A percentile compares a stretch with the other conserved stretches of the same genome.
Evolutionary conservation across 2,113 vertebrate genomes (phyloP).

Genomic region (Oryzias woworae): DNA sequence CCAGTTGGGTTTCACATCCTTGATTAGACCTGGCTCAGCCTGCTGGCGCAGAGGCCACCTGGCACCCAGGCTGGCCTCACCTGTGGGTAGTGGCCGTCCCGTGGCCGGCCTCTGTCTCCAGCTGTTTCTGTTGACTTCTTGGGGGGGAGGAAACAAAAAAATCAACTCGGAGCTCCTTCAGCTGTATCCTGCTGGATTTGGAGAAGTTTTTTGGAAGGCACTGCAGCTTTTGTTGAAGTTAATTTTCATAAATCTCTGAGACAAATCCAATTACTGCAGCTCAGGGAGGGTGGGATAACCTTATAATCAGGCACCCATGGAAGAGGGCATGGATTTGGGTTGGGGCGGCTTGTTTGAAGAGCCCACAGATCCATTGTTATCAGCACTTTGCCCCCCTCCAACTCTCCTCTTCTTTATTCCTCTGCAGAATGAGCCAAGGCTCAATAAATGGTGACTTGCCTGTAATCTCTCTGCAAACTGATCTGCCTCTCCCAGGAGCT

Average conservation of each 20-base stretch:
- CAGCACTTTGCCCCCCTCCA: conserved; percentile 65
- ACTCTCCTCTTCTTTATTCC: conserved; percentile 73
- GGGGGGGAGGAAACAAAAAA: conserved; percentile 31
- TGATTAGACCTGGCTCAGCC: conserved; percentile 72
- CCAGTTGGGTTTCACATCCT: conserved; percentile 76
- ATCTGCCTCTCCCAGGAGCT: conserved; percentile 71
- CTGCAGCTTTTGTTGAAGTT: conserved; percentile 73
- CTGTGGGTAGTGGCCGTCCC: conserved; percentile 60
- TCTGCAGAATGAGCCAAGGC: conserved; percentile 73
- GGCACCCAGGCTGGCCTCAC: conserved; percentile 74
- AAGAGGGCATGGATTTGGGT: conserved; percentile 78
- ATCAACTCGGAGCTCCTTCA: conserved; percentile 12
- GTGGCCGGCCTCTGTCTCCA: conserved; percentile 38
- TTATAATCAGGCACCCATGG: conserved; percentile 79
- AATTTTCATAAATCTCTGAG: conserved; percentile 82
- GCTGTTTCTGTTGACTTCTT: conserved; percentile 33
- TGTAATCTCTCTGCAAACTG: conserved; percentile 79
- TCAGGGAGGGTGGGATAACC: conserved; percentile 78
- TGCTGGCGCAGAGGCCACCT: conserved; percentile 74
- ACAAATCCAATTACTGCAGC: conserved; percentile 83
- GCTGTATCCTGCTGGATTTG: conserved; percentile 53
- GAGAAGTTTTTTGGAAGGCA: conserved; percentile 66
- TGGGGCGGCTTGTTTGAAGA: conserved; percentile 76
- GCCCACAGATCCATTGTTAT: conserved; percentile 77
- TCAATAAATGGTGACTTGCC: conserved; percentile 72